A percentile compares a stretch with the other conserved stretches of the same genome.
Conservation (phyloP, 2,797 vertebrate genomes). For the Chromobotia macracanthus region DNA sequence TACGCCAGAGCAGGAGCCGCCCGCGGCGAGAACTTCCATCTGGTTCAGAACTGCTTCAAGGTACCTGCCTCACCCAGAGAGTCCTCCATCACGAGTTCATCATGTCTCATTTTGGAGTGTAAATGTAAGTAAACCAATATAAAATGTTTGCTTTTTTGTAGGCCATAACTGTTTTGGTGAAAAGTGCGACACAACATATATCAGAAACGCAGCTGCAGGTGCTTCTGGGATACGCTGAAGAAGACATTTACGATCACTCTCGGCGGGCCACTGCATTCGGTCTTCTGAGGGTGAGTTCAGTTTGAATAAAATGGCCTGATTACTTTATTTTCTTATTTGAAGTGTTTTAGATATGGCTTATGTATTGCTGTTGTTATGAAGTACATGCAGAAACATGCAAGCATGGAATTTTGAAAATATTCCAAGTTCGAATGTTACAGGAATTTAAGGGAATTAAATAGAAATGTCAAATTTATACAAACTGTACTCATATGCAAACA, state of each 20-base stretch:
- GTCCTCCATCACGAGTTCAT: not conserved
- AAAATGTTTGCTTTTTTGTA: slow-evolving; percentile 61
- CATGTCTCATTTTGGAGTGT: not conserved
- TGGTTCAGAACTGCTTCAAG: slow-evolving; percentile 97
- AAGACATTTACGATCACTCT: slow-evolving; percentile 94
- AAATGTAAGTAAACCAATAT: not conserved
- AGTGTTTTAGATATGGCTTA: too few relatives aligned
- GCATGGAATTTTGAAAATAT: too few relatives aligned
- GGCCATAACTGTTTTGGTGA: slow-evolving; percentile 91
- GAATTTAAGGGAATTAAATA: too few relatives aligned
- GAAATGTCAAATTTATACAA: too few relatives aligned
- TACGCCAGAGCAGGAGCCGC: slow-evolving; percentile 91
- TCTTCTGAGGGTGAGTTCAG: slow-evolving; percentile 85
- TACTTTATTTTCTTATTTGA: too few relatives aligned
- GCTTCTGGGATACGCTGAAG: slow-evolving; percentile 93
- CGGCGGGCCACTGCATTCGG: slow-evolving; percentile 95
- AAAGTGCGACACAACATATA: slow-evolving; percentile 81
- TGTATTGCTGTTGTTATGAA: not conserved
- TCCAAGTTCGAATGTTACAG: too few relatives aligned
- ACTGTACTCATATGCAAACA: too few relatives aligned
- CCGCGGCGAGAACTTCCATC: slow-evolving; percentile 90
- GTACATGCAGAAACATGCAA: too few relatives aligned
- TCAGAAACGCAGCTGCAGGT: slow-evolving; percentile 92
- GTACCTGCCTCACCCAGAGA: slow-evolving; percentile 65
- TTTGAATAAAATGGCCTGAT: not conserved